Base-by-base conservation (phyloP, 1,140 invertebrate genomes). In the Psix sp. region DNA sequence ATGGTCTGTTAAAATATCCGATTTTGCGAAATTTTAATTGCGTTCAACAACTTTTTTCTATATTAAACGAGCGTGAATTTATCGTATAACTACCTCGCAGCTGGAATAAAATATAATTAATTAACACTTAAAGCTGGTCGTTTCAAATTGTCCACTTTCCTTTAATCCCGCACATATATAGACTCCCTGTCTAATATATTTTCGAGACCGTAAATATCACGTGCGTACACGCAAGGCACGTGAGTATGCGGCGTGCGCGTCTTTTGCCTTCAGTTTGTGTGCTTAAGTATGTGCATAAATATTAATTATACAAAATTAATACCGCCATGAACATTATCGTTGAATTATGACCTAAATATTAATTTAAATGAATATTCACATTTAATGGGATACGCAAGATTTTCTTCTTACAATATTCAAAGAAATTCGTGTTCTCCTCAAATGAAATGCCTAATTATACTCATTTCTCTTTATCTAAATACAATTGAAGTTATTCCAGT, bases 171-270 rank as follows among this genome's bases (percentile, higher is more conserved):
- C 10, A 15, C 35, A 36, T 45, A 57, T 45, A 38, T 46, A 45
- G 40, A 6, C 31, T 24, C 46, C 38, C 38, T 52, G 29, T 17
- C 48, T 43, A 63, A 63, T 63, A 63, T 63, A 63, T 63, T 52
- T 63, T 45, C 59, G 48, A 51, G 48, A 45, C 51, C 59, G 59
- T 63, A 63, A 63, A 63, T 60, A 60, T 56, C 56, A 54, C 60
- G 49, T 48, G 42, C 38, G 38, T 49, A 20, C 36, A 46, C 39
- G 21, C 39, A 46, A 68, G 38, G 45, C 66, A 70, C 52, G 52
- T 68, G 52, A 57, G 45, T 43, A 57, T 49, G 52, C 21, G 40
- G 13, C n/a, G 20, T 5, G 31, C 29, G 9, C 13, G 7, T 40
- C 21, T 14, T 35, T 43, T 46, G 13, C 11, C 43, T 39, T 7